Base-by-base conservation (phyloP, 2,113 vertebrate genomes). In the Numenius arquata region DNA sequence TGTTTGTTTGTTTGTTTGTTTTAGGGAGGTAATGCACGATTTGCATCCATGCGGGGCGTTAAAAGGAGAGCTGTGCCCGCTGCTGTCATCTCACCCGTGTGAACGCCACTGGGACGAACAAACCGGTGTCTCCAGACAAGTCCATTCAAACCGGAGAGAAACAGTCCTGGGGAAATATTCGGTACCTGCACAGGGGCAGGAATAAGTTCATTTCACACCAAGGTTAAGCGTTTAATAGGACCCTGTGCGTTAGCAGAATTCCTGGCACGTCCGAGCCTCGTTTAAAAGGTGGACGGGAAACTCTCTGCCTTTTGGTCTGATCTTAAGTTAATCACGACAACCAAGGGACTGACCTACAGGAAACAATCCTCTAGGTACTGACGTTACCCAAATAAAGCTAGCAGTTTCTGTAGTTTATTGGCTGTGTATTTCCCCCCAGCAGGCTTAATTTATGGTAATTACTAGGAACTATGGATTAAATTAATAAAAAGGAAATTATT, bases 381-480 rank as follows among this genome's bases (percentile, higher is more conserved):
- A 96, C 85, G 36, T 16, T 95, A 82, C 85, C 82, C 92, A 95
- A 86, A 97, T 97, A 97, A 97, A 97, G 75, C 86, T 38, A 71
- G 91, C 88, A 45, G 93, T 95, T 96, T 58, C 95, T 94, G 45
- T 21, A n/a, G 15, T 97, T 97, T 97, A 97, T 96, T 95, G 95
- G 96, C 90, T 96, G 89, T 85, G 66, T n/a, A 93, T 95, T 94
- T 25, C 75, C 82, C 94, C 91, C 94, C 94, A 88, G 95, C 85
- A 96, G 95, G 87, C 78, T 96, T 95, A 96, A 97, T 97, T 97
- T 91, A 96, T 97, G 82, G 87, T 96, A 97, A 97, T 97, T 96
- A 95, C 94, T 94, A 95, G 94, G 92, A 96, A 96, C 96, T 75
- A 78, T 92, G 97, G 96, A 97, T 96, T 96, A 95, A 97, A 96